These are phyloP conservation scores for Coccyzus lansbergi DNA, from an alignment of 2,797 vertebrate genomes.

Conservation along the genomic window DNA sequence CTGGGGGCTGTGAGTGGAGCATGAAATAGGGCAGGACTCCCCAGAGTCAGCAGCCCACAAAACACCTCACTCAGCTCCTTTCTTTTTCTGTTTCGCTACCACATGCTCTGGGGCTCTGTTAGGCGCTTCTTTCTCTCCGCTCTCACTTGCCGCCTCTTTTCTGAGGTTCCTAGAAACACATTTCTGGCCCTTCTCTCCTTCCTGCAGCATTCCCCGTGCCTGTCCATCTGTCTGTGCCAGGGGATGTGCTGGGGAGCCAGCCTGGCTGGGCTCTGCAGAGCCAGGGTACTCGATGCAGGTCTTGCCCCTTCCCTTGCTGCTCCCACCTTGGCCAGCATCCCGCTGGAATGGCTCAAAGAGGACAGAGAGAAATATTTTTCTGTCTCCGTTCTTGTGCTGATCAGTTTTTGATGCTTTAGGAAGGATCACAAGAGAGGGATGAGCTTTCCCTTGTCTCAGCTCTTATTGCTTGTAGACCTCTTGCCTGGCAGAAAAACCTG, in stretches of 20 bases:
- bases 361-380: too few relatives aligned
- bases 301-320: neutral
- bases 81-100: neutral
- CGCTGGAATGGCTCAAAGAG: neutral
- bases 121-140: neutral
- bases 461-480: too few relatives aligned
- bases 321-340: neutral
- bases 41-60: neutral
- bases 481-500: too few relatives aligned
- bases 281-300: neutral
- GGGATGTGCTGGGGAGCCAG: neutral
- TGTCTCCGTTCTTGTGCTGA: too few relatives aligned
- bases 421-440: too few relatives aligned
- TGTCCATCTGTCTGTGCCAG: neutral
- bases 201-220: neutral
- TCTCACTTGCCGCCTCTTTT: neutral
- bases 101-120: accelerated
- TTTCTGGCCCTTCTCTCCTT: neutral
- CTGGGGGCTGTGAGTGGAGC: neutral
- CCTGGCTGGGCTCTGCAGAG: neutral
- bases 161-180: neutral
- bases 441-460: too few relatives aligned
- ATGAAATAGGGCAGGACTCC: neutral
- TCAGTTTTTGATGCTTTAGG: too few relatives aligned
- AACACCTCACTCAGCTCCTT: neutral